Evolutionary conservation across 2,888 invertebrate genomes (phyloP), one percentile per base, ranked within the genome.

Genomic region (Meteorus colon): DNA sequence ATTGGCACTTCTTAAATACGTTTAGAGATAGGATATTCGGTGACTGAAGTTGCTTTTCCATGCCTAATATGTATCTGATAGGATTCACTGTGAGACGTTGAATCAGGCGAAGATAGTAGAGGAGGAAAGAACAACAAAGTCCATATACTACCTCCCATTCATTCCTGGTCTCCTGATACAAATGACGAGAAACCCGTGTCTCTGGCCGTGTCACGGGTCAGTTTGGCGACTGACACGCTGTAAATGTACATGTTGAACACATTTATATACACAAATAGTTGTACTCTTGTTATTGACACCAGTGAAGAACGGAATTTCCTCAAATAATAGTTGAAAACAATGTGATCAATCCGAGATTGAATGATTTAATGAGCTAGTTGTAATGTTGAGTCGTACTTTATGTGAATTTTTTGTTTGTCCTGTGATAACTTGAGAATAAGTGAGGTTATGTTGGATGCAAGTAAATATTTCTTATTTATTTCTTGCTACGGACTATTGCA

Each of bases 371-470:
- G 37, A 12, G 12, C 19, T 34, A 8, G n/a, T 65, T n/a, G 24
- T 34, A 10, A 3, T 5, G 12, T n/a, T 2, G 1, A 65, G 5
- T 16, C 2, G 6, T 34, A 65, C 4, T 34, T 41, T 8, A 19
- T 37, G 65, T 34, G 8, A 19, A 12, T 37, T 65, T 65, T 41
- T 3, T 19, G 12, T 65, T 41, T 41, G 41, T 41, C 12, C 41
- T 41, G 41, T 16, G n/a, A 37, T n/a, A n/a, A n/a, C 6, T 8
- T 65, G 6, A 19, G 19, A n/a, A 37, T 37, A 3, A 37, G 24
- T 24, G 24, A 65, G 65, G 65, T 65, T 65, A 65, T 65, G 65
- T 65, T 65, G 4, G 37, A 29, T 60, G 19, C 16, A 62, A 60
- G 65, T 65, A 34, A 37, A 65, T 65, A 65, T 65, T n/a, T n/a